Base-by-base conservation (phyloP, 2,888 invertebrate species). In the Metalampra italica region DNA sequence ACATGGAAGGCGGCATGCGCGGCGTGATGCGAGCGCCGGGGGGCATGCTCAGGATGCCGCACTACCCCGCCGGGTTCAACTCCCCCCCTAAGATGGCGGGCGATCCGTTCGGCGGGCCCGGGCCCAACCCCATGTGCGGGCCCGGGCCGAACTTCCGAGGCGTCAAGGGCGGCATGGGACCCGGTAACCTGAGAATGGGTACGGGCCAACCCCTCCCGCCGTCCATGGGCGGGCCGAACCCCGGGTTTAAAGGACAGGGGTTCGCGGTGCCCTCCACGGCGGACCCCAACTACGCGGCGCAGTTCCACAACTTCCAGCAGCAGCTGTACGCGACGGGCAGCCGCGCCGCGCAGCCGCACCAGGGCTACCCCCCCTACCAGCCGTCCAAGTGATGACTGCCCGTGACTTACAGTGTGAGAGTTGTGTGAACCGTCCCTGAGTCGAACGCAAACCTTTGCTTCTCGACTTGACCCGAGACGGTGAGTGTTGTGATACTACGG, bases 291-390 rank as follows among this genome's bases (percentile, higher is more conserved):
- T 97, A 97, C 89, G 97, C 97, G 71, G 96, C 96, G 82, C 97
- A 97, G 91, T 97, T 95, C 90, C 97, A 97, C 85, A 96, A 97
- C 87, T 97, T 97, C 91, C 97, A 97, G 77, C 97, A 97, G 80
- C 97, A 97, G 82, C 87, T 97, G 62, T 97, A 97, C 83, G 97
- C 97, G 54, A 97, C 97, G 44, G 89, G 90, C 38, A 81, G 76
- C 55, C 73, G 90, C 47, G 85, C 79, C 14, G 82, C 78, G 41
- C 82, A 79, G 62, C 89, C 89, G 56, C 90, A 86, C 68, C 78
- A 73, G 56, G 75, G 74, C 48, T 88, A 89, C 74, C 86, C 88
- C 51, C 84, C 86, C 53, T 87, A 88, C 77, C 82, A 81, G 69
- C 87, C 83, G 73, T 66, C 78, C 79, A 88, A 88, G 88, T 88